Conservation (phyloP, 2,797 vertebrate species). For the Takifugu rubripes region DNA sequence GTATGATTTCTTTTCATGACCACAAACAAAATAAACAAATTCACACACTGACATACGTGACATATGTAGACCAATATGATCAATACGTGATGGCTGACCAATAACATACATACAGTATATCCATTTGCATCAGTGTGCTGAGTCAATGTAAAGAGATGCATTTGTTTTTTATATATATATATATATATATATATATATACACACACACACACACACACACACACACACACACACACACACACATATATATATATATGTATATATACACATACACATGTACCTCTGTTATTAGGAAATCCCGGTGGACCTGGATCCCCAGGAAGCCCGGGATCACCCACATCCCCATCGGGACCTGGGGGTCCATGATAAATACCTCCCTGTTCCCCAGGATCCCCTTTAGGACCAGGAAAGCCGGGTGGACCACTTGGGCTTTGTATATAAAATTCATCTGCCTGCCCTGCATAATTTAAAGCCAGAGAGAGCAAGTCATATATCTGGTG, state of each 20-base stretch:
- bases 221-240: too few species aligned
- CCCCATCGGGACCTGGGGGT: conserved; percentile 46
- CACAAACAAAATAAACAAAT: too few species aligned
- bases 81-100: neutral
- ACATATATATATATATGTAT: too few species aligned
- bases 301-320: conserved; percentile 49
- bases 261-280: conserved; percentile 30
- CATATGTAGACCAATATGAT: too few species aligned
- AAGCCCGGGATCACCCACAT: conserved; percentile 48
- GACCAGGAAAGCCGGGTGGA: conserved; percentile 43
- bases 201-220: too few species aligned
- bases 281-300: conserved; percentile 49
- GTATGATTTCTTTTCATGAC: neutral
- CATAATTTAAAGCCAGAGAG: conserved; percentile 1
- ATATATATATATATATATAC: too few species aligned
- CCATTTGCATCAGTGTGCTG: too few species aligned
- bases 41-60: neutral
- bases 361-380: conserved; percentile 23
- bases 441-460: conserved; percentile 31
- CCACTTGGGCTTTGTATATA: conserved; percentile 23
- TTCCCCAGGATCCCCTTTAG: conserved; percentile 59
- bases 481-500: neutral
- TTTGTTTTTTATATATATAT: too few species aligned
- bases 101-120: neutral
- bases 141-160: too few species aligned